Evolutionary conservation across 2,888 invertebrate genomes (phyloP).

Genomic region (Galerucella pusilla): DNA sequence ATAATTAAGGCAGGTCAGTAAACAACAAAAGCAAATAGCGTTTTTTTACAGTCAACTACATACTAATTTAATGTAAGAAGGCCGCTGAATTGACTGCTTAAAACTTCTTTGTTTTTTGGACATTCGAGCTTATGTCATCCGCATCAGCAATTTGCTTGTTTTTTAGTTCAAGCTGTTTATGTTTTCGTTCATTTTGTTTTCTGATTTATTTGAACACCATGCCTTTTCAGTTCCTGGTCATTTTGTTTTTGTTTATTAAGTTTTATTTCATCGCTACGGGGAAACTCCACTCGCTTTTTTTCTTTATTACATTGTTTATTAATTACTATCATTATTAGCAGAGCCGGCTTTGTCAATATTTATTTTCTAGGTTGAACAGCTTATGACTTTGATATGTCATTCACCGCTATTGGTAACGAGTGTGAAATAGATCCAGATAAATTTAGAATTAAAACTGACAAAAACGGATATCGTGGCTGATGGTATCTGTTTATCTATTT

Average conservation of each 20-base stretch:
- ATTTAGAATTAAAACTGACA: too few relatives aligned
- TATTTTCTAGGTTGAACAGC: too few relatives aligned
- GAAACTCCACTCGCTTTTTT: background rate
- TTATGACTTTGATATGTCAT: too few relatives aligned
- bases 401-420: too few relatives aligned
- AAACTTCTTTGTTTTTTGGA: constrained; percentile 41
- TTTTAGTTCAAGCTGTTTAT: constrained; percentile 4
- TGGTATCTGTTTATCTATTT: too few relatives aligned
- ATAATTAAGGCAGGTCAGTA: constrained; percentile 49
- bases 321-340: background rate
- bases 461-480: too few relatives aligned
- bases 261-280: background rate
- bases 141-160: background rate
- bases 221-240: background rate
- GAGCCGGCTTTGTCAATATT: too few relatives aligned
- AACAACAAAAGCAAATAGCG: constrained; percentile 44
- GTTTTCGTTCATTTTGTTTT: constrained; percentile 1
- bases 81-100: constrained; percentile 33
- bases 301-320: background rate
- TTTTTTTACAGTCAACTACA: constrained; percentile 45
- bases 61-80: constrained; percentile 40
- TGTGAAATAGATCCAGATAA: too few relatives aligned
- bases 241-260: background rate
- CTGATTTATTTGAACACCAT: constrained; percentile 3
- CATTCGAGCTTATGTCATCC: constrained; percentile 28